A percentile compares a stretch with the other conserved stretches of the same genome.
phyloP scores from a whole-genome alignment of 2,888 invertebrate genomes.

The Sminthurinus aureus region DNA sequence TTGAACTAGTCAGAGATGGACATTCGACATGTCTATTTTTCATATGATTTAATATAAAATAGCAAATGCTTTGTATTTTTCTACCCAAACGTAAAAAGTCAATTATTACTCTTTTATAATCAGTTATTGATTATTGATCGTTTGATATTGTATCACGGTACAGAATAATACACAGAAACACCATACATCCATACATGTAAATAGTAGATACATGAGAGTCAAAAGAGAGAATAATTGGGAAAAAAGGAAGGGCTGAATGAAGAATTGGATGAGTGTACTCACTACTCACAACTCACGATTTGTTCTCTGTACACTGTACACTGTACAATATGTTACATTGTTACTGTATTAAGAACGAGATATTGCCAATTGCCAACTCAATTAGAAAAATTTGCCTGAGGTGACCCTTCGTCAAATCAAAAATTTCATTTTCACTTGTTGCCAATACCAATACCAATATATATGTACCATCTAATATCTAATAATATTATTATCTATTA shows the following conservation, averaged over 20 bases:
- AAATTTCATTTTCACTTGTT: constrained; percentile 36
- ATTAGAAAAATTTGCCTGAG: constrained; percentile 38
- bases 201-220: neutral
- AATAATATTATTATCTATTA: no score
- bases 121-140: no score
- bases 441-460: constrained; percentile 18
- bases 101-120: no score
- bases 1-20: no score
- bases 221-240: constrained; percentile 21
- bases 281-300: neutral
- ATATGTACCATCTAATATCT: neutral
- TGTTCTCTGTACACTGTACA: neutral
- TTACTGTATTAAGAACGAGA: neutral
- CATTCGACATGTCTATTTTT: no score
- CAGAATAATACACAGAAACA: neutral
- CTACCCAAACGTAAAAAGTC: no score
- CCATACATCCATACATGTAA: neutral
- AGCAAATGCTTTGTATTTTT: no score
- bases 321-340: no score
- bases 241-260: constrained; percentile 18
- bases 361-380: constrained; percentile 34
- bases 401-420: constrained; percentile 19
- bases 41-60: no score
- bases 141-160: no score
- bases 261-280: neutral